Evolutionary conservation across 2,113 vertebrate species (phyloP).

Genomic region (Epinephelus moara): DNA sequence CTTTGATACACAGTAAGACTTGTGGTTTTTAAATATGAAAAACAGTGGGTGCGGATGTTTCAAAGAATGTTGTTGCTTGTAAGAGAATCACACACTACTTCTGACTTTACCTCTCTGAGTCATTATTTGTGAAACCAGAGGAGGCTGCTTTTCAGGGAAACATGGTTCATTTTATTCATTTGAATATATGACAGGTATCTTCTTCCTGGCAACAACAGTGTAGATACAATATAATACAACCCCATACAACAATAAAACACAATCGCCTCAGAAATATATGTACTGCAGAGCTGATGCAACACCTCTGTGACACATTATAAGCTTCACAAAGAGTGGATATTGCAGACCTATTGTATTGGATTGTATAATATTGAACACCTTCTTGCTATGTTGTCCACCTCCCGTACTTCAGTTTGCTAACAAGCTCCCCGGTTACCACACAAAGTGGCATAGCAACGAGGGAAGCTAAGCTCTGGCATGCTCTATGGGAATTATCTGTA

Average conservation of each 20-base stretch:
- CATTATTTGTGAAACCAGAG: neutral
- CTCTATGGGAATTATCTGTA: constrained; percentile 41
- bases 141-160: neutral
- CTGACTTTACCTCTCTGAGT: neutral
- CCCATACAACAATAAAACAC: neutral
- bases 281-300: neutral
- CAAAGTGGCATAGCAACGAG: constrained; percentile 28
- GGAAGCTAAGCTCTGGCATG: constrained; percentile 11
- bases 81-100: neutral
- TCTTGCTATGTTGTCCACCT: neutral
- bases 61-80: too few species aligned
- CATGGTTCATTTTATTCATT: neutral
- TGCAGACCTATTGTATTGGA: neutral
- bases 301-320: constrained; percentile 2
- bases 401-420: constrained; percentile 3
- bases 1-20: too few species aligned
- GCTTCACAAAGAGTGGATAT: constrained; percentile 15
- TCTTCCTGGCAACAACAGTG: neutral
- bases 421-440: constrained; percentile 47
- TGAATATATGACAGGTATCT: neutral
- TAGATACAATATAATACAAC: neutral
- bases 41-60: too few species aligned
- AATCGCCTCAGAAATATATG: neutral
- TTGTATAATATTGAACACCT: constrained; percentile 6
- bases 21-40: too few species aligned